Base-by-base conservation (phyloP, 1,140 invertebrate genomes). In the Penaeus vannamei region DNA sequence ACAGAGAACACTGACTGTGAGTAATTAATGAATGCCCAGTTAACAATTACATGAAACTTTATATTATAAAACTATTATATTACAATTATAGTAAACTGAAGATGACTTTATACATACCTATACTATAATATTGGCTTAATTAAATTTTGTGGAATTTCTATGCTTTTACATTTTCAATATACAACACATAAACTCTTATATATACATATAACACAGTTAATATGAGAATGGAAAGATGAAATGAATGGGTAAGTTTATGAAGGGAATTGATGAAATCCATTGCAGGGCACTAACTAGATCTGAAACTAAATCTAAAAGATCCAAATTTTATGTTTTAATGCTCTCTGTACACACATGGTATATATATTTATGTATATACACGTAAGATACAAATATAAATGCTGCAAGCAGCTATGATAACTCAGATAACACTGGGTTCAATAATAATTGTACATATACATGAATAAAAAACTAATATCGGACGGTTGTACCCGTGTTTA, bases 381-480 rank as follows among this genome's bases (percentile, higher is more conserved):
- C 69, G 17, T 60, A 85, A 59, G 79, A 22, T 79, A 79, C 64
- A 32, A 83, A 32, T 62, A 80, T 62, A 81, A 36, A 84, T 84
- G 87, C 83, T 89, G 87, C 69, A 89, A n/a, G 84, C 82, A 80
- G 87, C 87, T 87, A 87, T 46, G 84, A 46, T 84, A 84, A 84
- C 72, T 72, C 72, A 66, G 61, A 89, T 23, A 80, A 59, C 53
- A 77, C 76, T 85, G 72, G 76, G n/a, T 76, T 85, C 61, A 79
- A 64, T 88, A 32, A 84, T 79, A 77, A 89, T 84, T 89, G 87
- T 89, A 89, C 87, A 85, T 89, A 79, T 85, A 89, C 66, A 60
- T 84, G 82, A 89, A 89, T 89, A 89, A 82, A 89, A 89, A 89
- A 89, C 87, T 89, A 89, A 89, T 89, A 89, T 89, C 87, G 87